Conservation (phyloP, 2,113 vertebrate genomes). For the Hipposideros armiger region DNA sequence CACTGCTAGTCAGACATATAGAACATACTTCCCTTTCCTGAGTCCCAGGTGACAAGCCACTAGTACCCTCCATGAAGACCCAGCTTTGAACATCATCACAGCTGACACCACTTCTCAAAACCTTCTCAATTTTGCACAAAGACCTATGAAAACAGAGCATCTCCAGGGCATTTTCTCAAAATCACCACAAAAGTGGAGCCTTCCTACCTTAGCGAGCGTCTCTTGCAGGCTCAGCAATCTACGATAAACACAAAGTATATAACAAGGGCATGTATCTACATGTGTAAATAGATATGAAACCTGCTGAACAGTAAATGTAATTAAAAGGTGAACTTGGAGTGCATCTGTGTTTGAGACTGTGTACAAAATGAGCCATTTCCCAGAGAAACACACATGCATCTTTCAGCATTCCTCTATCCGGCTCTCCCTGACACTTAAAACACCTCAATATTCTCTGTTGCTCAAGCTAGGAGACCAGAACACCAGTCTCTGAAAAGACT, state of each 20-base stretch:
- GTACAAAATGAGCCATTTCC: neutral
- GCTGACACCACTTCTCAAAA: neutral
- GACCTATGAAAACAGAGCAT: neutral
- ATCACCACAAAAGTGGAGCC: neutral
- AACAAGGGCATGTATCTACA: neutral
- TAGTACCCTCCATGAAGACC: neutral
- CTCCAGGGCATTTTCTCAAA: conserved; percentile 1
- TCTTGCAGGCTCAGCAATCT: neutral
- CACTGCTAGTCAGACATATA: neutral
- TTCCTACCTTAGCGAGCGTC: neutral
- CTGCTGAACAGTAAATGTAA: neutral
- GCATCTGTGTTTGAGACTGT: neutral
- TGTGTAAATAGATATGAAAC: neutral
- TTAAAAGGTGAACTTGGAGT: neutral
- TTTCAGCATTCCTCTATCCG: neutral
- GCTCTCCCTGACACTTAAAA: neutral
- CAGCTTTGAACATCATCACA: neutral
- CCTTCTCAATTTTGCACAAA: neutral
- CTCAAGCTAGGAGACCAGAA: neutral
- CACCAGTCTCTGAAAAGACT: neutral
- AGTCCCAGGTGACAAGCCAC: neutral
- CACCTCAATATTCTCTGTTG: neutral
- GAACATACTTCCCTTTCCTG: neutral
- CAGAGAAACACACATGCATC: neutral
- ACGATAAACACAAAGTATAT: neutral